These are phyloP conservation scores for Tapirus terrestris DNA, from an alignment of 2,113 vertebrate species.

Conservation along the genomic window DNA sequence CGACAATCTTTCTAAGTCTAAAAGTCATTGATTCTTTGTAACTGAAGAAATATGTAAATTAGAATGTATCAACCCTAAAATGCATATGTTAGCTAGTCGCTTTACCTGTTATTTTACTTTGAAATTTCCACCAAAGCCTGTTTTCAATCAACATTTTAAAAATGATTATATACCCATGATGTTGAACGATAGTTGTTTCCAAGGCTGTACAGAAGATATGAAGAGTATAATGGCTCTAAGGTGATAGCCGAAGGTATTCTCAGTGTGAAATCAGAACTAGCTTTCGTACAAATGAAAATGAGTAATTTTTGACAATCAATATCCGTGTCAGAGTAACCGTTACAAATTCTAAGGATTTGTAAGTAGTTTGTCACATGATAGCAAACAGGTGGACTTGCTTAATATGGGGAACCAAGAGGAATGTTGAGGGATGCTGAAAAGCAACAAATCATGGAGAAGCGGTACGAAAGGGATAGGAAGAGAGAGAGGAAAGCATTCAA, in stretches of 20 bases:
- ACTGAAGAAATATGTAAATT: neutral
- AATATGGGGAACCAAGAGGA: neutral
- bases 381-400: neutral
- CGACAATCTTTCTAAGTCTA: neutral
- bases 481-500: neutral
- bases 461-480: neutral
- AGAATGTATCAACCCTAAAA: neutral
- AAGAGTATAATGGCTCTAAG: neutral
- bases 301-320: neutral
- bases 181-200: neutral
- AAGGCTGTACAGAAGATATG: neutral
- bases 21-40: neutral
- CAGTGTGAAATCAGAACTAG: neutral
- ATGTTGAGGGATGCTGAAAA: neutral
- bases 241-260: neutral
- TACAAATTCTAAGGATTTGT: neutral
- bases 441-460: neutral
- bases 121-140: neutral
- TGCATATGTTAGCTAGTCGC: neutral
- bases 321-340: neutral
- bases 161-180: neutral
- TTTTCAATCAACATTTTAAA: neutral
- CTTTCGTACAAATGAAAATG: slow-evolving; percentile 40
- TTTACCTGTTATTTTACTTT: neutral
- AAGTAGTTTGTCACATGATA: neutral